phyloP scores from a whole-genome alignment of 2,888 invertebrate genomes.

The Blomia tropicalis region DNA sequence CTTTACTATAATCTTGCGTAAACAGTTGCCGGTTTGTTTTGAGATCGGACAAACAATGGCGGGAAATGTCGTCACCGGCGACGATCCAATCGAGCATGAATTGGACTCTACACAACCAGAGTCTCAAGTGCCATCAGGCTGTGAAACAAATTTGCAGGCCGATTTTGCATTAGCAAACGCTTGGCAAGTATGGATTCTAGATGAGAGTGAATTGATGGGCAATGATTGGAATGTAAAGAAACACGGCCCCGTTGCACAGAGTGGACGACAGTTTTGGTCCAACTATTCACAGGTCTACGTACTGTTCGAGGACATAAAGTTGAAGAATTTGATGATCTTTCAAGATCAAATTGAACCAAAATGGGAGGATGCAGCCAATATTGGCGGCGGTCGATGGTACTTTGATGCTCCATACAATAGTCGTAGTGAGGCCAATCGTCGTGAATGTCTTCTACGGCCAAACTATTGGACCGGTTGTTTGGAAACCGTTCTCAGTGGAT shows the following conservation, averaged over 20 bases:
- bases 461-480: slow-evolving; percentile 5
- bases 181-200: slow-evolving; percentile 4
- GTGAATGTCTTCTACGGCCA: background rate
- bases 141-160: background rate
- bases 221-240: background rate
- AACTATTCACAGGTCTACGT: background rate
- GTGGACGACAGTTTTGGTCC: background rate
- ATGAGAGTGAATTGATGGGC: background rate
- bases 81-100: background rate
- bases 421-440: background rate
- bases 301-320: background rate
- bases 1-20: background rate
- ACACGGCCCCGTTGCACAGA: background rate
- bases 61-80: background rate
- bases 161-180: background rate
- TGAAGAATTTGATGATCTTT: slow-evolving; percentile 7
- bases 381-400: slow-evolving; percentile 7
- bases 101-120: background rate
- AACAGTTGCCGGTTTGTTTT: background rate
- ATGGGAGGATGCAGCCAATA: background rate
- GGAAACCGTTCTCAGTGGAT: background rate
- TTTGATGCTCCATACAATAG: background rate
- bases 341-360: slow-evolving; percentile 4
- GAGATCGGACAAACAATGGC: background rate
- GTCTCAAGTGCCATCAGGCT: background rate